A percentile compares a stretch with the other conserved stretches of the same genome.
phyloP scores from a whole-genome alignment of 2,888 invertebrate genomes.

The Hyposoter didymator region DNA sequence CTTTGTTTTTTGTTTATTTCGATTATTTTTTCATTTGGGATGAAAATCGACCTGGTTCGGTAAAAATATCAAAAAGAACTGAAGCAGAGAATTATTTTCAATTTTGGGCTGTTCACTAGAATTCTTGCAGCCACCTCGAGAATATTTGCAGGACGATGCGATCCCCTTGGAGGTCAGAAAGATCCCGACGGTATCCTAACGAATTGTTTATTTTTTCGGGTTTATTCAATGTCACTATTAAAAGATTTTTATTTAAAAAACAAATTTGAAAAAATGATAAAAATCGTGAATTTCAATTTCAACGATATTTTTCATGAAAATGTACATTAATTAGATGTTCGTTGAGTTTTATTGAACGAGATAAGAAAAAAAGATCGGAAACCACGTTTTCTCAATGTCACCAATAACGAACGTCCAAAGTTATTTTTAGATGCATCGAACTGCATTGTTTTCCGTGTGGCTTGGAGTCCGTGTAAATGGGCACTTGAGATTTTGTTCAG shows the following conservation, averaged over 20 bases:
- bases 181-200: too few relatives aligned
- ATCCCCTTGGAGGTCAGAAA: too few relatives aligned
- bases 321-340: background rate
- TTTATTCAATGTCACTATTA: too few relatives aligned
- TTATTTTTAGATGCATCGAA: conserved; percentile 32
- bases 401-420: background rate
- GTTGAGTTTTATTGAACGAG: background rate
- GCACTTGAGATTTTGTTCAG: background rate
- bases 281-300: too few relatives aligned
- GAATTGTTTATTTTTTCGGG: too few relatives aligned
- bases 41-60: background rate
- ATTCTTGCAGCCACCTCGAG: too few relatives aligned
- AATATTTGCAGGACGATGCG: too few relatives aligned
- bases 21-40: background rate
- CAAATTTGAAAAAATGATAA: too few relatives aligned
- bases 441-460: conserved; percentile 2
- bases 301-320: too few relatives aligned
- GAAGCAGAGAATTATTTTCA: background rate
- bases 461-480: background rate
- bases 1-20: background rate
- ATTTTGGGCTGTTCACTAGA: too few relatives aligned
- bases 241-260: too few relatives aligned
- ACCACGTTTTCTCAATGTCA: background rate
- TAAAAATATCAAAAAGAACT: background rate
- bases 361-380: background rate